Conservation (phyloP, 2,113 vertebrate species). For the Sinocyclocheilus grahami region DNA sequence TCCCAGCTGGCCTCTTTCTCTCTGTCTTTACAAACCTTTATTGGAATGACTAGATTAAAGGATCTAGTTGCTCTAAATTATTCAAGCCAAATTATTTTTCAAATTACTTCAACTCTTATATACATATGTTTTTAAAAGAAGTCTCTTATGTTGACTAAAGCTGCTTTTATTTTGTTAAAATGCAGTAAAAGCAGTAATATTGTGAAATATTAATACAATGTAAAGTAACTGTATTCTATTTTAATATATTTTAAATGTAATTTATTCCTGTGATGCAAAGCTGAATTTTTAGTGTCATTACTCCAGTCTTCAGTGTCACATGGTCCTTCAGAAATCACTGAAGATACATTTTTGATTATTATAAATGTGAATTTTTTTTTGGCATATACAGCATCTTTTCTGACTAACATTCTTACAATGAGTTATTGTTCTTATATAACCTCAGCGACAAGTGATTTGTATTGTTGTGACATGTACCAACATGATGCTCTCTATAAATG, state of each 20-base stretch:
- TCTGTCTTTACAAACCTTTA: too few relatives aligned
- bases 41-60: too few relatives aligned
- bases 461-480: neutral
- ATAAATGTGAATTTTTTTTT: neutral
- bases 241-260: neutral
- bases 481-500: slow-evolving; percentile 19
- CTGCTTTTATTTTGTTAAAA: too few relatives aligned
- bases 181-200: neutral
- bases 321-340: neutral
- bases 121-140: neutral
- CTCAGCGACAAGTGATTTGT: neutral
- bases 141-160: neutral
- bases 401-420: neutral
- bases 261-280: neutral
- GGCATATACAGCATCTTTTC: neutral
- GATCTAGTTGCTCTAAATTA: too few relatives aligned
- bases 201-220: neutral
- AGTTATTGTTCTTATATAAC: neutral
- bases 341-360: neutral
- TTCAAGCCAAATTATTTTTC: too few relatives aligned
- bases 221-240: too few relatives aligned
- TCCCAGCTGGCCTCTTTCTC: too few relatives aligned
- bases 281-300: neutral
- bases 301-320: neutral
- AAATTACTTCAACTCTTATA: too few relatives aligned